Conservation (phyloP, 2,888 invertebrate genomes). For the Pandemis cinnamomeana region DNA sequence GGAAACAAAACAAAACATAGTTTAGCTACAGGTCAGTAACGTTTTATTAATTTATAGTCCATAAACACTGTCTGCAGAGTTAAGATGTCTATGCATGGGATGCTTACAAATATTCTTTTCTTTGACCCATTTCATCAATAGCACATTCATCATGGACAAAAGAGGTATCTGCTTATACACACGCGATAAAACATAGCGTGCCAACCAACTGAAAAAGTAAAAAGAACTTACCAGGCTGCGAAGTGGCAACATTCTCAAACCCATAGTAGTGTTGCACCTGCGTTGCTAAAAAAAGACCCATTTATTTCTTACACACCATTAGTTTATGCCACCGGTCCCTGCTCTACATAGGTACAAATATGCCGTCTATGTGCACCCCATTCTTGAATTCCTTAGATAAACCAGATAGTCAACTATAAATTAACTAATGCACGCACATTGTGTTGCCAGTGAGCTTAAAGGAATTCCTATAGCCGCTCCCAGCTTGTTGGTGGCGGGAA, state of each 20-base stretch:
- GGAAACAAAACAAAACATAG: no score
- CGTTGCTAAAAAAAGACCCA: not conserved
- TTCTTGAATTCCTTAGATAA: constrained; percentile 48
- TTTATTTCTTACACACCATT: not conserved
- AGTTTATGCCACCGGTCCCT: not conserved
- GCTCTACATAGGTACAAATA: not conserved
- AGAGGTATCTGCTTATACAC: no score
- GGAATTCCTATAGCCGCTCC: constrained; percentile 34
- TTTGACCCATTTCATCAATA: no score
- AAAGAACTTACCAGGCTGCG: not conserved
- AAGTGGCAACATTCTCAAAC: not conserved
- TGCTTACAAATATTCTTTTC: no score
- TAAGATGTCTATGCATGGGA: no score
- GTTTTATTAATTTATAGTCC: no score
- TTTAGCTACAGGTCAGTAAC: no score
- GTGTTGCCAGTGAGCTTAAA: constrained; percentile 38
- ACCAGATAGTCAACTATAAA: constrained; percentile 21
- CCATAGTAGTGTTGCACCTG: not conserved
- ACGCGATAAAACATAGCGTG: no score
- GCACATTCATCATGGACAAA: no score
- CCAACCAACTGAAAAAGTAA: not conserved
- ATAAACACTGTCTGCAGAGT: no score
- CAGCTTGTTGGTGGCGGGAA: not conserved
- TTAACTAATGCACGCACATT: constrained; percentile 40
- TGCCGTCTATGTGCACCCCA: constrained; percentile 3